phyloP scores from a whole-genome alignment of 2,888 invertebrate species.

The Diachrysia chrysitis region DNA sequence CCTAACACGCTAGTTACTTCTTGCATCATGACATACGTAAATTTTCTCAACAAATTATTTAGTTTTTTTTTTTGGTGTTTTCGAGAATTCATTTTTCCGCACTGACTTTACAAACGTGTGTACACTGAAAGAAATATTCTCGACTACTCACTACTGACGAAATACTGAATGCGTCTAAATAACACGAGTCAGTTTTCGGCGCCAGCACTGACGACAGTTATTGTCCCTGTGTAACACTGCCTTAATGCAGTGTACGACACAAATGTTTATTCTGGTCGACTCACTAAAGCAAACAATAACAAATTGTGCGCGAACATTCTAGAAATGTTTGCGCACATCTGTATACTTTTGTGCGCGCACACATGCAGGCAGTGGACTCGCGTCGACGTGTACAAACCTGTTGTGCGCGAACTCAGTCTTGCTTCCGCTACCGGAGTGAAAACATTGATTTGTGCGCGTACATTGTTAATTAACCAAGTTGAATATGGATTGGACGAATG shows the following conservation, averaged over 20 bases:
- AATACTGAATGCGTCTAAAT: slow-evolving; percentile 19
- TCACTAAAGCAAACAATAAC: slow-evolving; percentile 18
- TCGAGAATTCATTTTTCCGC: slow-evolving; percentile 16
- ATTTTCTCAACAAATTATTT: neutral
- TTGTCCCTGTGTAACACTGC: neutral
- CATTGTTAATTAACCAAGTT: slow-evolving; percentile 27
- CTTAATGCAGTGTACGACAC: slow-evolving; percentile 43
- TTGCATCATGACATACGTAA: neutral
- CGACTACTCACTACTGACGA: slow-evolving; percentile 22
- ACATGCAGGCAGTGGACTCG: slow-evolving; percentile 49
- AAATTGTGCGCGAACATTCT: too few relatives aligned
- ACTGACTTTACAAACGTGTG: slow-evolving; percentile 16
- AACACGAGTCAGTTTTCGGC: slow-evolving; percentile 11
- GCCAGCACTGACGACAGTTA: slow-evolving; percentile 8
- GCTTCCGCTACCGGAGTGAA: slow-evolving; percentile 37
- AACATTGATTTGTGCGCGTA: slow-evolving; percentile 47
- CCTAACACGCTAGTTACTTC: neutral
- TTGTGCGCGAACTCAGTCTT: slow-evolving; percentile 53
- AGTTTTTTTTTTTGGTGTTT: neutral
- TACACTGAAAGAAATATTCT: slow-evolving; percentile 16
- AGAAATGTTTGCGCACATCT: too few relatives aligned
- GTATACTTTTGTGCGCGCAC: slow-evolving; percentile 33
- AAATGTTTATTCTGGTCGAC: slow-evolving; percentile 45
- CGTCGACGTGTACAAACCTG: slow-evolving; percentile 30
- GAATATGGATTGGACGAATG: slow-evolving; percentile 39